These are phyloP conservation scores for Addax nasomaculatus DNA, from an alignment of 2,113 vertebrate species.

Conservation along the genomic window DNA sequence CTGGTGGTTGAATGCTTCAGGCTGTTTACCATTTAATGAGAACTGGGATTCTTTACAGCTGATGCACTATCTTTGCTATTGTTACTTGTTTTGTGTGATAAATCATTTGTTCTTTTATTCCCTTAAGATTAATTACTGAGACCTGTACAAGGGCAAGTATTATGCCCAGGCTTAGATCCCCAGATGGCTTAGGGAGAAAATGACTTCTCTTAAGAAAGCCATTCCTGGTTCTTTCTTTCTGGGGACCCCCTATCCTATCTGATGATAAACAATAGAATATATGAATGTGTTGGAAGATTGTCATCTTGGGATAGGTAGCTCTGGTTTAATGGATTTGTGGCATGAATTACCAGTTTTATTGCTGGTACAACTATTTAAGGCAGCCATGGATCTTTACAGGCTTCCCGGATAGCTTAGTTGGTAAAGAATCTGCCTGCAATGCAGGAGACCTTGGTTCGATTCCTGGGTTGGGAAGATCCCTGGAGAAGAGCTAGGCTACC, in stretches of 20 bases:
- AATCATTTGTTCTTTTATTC: neutral
- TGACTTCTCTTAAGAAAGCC: neutral
- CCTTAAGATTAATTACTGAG: neutral
- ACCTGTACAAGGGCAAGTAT: neutral
- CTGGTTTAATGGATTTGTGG: neutral
- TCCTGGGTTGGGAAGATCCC: neutral
- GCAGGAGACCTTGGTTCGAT: neutral
- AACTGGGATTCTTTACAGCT: neutral
- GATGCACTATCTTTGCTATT: neutral
- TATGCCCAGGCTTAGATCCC: neutral
- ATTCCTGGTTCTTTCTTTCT: neutral
- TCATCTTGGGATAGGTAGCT: neutral
- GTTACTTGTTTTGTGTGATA: neutral
- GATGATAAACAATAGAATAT: neutral
- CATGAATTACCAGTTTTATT: neutral
- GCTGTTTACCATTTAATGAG: neutral
- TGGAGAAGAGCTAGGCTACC: neutral
- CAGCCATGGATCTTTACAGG: neutral
- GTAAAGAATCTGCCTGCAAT: neutral
- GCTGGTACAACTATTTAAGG: neutral
- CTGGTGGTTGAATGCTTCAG: neutral
- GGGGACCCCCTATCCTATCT: neutral
- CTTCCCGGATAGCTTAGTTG: neutral
- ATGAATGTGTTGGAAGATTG: neutral
- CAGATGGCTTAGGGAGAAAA: neutral